Evolutionary conservation across 2,113 vertebrate species (phyloP).

Genomic region (Cyphomyrus plagiostoma): DNA sequence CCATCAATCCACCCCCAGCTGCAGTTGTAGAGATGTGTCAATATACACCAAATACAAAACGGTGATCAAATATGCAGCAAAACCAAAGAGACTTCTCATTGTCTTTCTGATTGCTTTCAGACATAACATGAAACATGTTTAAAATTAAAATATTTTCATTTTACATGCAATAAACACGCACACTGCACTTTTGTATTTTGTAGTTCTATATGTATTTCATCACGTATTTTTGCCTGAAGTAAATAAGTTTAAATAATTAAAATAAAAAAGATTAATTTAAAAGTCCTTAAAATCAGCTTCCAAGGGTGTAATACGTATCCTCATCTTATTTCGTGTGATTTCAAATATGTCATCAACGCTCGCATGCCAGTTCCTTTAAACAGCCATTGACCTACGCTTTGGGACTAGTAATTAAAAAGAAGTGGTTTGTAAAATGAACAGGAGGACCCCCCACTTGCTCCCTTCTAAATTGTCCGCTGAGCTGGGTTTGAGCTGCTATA

Average conservation of each 20-base stretch:
- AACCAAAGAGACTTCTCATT: not conserved
- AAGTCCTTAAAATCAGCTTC: not conserved
- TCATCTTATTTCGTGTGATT: not conserved
- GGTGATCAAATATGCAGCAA: not conserved
- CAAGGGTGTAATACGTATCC: not conserved
- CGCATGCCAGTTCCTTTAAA: not conserved
- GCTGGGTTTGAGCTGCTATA: not conserved
- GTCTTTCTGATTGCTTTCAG: not conserved
- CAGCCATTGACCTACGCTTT: not conserved
- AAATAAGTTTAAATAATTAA: not conserved
- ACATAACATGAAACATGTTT: not conserved
- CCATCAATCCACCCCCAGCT: not conserved
- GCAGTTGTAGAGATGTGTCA: not conserved
- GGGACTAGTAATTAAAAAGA: not conserved
- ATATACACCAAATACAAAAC: not conserved
- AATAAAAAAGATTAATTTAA: not conserved
- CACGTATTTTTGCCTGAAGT: not conserved
- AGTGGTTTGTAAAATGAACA: not conserved
- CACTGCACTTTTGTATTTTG: not conserved
- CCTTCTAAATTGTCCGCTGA: not conserved
- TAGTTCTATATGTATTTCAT: not conserved
- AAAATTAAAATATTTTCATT: not conserved
- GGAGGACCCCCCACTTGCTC: not conserved
- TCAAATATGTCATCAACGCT: not conserved
- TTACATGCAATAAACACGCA: not conserved